phyloP scores from a whole-genome alignment of 2,888 invertebrate species.

The Chrysina gloriosa region DNA sequence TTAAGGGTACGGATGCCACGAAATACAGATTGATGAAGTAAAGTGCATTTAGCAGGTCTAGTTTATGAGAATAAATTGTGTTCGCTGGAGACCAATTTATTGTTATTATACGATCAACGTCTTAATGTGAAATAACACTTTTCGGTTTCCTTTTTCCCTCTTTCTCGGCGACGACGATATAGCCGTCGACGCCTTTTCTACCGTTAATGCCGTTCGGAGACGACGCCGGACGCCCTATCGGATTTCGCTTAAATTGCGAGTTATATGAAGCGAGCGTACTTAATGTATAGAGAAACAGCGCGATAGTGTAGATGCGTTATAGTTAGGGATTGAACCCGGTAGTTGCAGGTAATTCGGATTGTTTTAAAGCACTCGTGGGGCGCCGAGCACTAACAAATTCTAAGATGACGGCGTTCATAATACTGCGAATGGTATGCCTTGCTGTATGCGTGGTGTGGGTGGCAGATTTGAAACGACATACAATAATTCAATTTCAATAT shows the following conservation, averaged over 20 bases:
- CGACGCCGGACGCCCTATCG: not conserved
- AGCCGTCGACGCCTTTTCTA: not conserved
- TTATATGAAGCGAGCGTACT: constrained; percentile 3
- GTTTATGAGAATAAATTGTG: constrained; percentile 52
- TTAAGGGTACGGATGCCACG: constrained; percentile 45
- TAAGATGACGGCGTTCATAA: too few relatives aligned
- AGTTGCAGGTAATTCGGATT: too few relatives aligned
- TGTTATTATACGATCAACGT: constrained; percentile 49
- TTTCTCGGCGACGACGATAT: not conserved
- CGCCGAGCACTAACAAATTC: too few relatives aligned
- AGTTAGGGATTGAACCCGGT: not conserved
- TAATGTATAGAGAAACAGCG: not conserved
- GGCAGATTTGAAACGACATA: too few relatives aligned
- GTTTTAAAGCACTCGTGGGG: too few relatives aligned
- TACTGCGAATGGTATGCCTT: too few relatives aligned
- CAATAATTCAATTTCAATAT: too few relatives aligned
- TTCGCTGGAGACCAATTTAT: constrained; percentile 51
- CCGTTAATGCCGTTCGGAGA: constrained; percentile 1
- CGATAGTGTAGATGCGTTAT: not conserved
- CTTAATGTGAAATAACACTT: constrained; percentile 51
- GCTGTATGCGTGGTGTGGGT: too few relatives aligned
- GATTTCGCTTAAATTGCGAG: constrained; percentile 28
- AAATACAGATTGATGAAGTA: constrained; percentile 53
- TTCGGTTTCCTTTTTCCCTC: constrained; percentile 27
- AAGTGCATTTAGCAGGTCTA: constrained; percentile 50